Evolutionary conservation across 1,140 invertebrate genomes (phyloP).

Genomic region (Goniozus legneri): DNA sequence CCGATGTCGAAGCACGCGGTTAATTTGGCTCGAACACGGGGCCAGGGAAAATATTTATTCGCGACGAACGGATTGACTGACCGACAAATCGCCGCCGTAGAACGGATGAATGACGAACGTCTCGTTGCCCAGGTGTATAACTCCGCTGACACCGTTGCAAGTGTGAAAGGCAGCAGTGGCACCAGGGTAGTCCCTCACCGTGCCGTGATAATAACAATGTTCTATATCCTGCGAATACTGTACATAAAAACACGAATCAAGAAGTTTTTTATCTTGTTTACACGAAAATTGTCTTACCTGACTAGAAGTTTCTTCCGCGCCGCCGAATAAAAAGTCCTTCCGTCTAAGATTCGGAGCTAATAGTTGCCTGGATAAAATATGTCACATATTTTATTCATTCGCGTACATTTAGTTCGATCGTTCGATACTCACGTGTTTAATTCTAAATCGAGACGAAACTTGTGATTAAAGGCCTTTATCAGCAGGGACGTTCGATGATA

Average conservation of each 20-base stretch:
- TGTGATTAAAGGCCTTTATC: slow-evolving; percentile 94
- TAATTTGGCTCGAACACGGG: too few species aligned
- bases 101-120: slow-evolving; percentile 97
- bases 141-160: slow-evolving; percentile 93
- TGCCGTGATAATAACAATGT: slow-evolving; percentile 94
- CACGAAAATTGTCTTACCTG: slow-evolving; percentile 53
- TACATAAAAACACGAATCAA: slow-evolving; percentile 6
- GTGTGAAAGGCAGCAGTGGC: slow-evolving; percentile 95
- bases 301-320: slow-evolving; percentile 67
- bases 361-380: slow-evolving; percentile 70
- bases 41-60: too few species aligned
- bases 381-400: background rate
- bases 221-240: slow-evolving; percentile 80
- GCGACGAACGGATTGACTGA: slow-evolving; percentile 62
- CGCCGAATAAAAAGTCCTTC: slow-evolving; percentile 72
- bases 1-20: too few species aligned
- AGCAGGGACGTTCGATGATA: slow-evolving; percentile 89
- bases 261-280: background rate
- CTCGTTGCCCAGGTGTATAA: slow-evolving; percentile 95
- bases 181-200: slow-evolving; percentile 91
- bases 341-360: slow-evolving; percentile 78
- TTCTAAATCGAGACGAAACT: slow-evolving; percentile 91
- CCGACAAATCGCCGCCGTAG: slow-evolving; percentile 92
- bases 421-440: slow-evolving; percentile 85
- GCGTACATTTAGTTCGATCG: slow-evolving; percentile 53